Conservation (phyloP, 2,797 vertebrate genomes). For the Novumbra hubbsi region DNA sequence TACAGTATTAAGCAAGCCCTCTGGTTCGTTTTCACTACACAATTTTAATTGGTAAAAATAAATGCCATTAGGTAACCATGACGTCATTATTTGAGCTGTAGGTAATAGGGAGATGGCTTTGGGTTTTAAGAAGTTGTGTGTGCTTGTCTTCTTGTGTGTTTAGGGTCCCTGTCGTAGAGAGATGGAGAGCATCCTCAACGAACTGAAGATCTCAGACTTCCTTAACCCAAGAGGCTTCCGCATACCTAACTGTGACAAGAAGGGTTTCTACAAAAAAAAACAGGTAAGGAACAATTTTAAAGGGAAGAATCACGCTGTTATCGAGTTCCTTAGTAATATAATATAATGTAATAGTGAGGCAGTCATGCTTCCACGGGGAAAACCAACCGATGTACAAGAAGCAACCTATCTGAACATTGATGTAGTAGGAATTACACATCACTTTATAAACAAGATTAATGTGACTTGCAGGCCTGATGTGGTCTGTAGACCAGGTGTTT, state of each 20-base stretch:
- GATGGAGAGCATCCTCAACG: slow-evolving; percentile 89
- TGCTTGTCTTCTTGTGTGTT: slow-evolving; percentile 26
- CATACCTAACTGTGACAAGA: slow-evolving; percentile 97
- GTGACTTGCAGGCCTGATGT: too few relatives aligned
- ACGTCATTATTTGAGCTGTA: neutral
- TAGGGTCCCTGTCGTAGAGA: slow-evolving; percentile 93
- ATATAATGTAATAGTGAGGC: neutral
- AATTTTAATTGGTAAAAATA: neutral
- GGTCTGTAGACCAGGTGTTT: too few relatives aligned
- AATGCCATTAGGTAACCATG: neutral
- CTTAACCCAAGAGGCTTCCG: slow-evolving; percentile 86
- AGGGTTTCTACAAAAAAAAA: slow-evolving; percentile 97
- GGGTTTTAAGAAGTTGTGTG: slow-evolving; percentile 10
- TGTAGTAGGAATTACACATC: neutral
- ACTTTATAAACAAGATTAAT: too few relatives aligned
- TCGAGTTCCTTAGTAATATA: neutral
- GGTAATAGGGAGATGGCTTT: neutral
- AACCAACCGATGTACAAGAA: neutral
- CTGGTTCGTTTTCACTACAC: neutral
- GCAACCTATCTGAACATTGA: neutral
- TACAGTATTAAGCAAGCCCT: neutral
- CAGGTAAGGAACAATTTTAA: slow-evolving; percentile 75
- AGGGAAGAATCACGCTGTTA: neutral
- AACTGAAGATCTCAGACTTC: slow-evolving; percentile 85
- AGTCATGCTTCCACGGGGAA: neutral